Base-by-base conservation (phyloP, 2,797 vertebrate species). In the Neoniphon sammara region DNA sequence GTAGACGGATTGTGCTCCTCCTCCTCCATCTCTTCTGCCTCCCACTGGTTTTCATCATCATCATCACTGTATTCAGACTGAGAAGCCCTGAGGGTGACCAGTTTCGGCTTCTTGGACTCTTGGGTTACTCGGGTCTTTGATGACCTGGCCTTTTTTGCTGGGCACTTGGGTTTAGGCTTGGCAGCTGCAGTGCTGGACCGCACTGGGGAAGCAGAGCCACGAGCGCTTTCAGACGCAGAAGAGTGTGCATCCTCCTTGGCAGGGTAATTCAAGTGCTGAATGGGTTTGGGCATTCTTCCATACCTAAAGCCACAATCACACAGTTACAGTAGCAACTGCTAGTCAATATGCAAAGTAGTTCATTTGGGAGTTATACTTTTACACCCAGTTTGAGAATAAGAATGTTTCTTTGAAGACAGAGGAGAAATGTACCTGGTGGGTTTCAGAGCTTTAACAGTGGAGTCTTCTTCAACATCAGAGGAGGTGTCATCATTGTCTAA, bases 21-120 rank as follows among this genome's bases (percentile, higher is more conserved):
- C 70, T 94, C 94, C 83, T 92, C 94, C 76, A 81, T 63, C 7
- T 83, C 87, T 5, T 87, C 86, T 1, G 70, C 76, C 0, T 82
- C 81, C 7, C 73, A 92, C 70, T 94, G 92, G 2, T 56, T 42
- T 5, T 84, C 91, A 23, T 78, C 81, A 1, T 93, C 94, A 0
- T 95, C 95, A 0, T 95, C 94, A 1, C 92, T 90, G 59, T 74
- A 84, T 46, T 95, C 93, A 21, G 94, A 92, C 70, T 85, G 93
- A 53, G 94, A 95, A 39, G 96, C 96, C 59, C 94, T 85, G 42
- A 98, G 94, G 1, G 95, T 98, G 78, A 98, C 91, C 44, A 98
- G 91, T 27, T 91, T 91, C 66, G 91, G 80, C 84, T 94, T 91
- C 89, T 91, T 94, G 34, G 89, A 85, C 42, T 94, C 93, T 0